Evolutionary conservation across 2,113 vertebrate species (phyloP).

Genomic region (Oreochromis tanganicae): DNA sequence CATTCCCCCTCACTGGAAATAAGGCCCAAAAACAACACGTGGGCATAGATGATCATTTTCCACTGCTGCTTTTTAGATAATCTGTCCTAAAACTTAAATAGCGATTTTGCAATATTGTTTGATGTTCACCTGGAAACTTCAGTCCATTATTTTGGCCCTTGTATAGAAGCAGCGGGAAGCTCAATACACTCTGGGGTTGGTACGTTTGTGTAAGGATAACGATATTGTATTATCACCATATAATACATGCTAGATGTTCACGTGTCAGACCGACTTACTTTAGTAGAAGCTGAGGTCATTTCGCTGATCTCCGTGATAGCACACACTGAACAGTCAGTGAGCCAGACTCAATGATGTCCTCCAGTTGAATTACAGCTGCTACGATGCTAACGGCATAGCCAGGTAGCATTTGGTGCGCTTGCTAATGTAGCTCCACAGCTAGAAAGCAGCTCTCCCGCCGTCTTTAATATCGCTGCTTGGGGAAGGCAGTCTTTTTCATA

Average conservation of each 20-base stretch:
- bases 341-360: neutral
- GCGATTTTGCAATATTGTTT: neutral
- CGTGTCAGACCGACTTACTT: constrained; percentile 51
- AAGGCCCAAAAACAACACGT: neutral
- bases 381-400: constrained; percentile 29
- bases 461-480: neutral
- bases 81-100: neutral
- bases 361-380: neutral
- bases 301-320: neutral
- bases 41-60: rapidly evolving
- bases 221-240: rapidly evolving
- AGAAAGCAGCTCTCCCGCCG: neutral
- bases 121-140: rapidly evolving
- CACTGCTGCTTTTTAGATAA: neutral
- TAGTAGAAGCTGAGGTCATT: constrained; percentile 75
- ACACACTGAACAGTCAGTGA: neutral
- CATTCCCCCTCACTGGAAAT: neutral
- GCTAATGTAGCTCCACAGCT: neutral
- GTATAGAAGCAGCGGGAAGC: neutral
- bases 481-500: neutral
- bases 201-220: neutral
- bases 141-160: neutral
- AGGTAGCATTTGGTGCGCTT: neutral
- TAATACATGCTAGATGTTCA: neutral
- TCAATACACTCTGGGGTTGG: neutral